Conservation (phyloP, 23 tunicate genomes). For the Halocynthia roretzi region DNA sequence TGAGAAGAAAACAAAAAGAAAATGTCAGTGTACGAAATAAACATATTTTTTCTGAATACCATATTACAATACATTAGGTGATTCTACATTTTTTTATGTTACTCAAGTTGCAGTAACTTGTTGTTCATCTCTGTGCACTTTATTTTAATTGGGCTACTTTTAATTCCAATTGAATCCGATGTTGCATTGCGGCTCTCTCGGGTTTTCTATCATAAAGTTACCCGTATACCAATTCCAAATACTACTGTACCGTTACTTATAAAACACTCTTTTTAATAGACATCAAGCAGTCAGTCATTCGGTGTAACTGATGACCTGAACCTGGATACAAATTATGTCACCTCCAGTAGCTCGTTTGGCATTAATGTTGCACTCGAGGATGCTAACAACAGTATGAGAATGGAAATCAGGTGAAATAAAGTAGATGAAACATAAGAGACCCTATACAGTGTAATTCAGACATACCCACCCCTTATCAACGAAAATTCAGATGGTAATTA, state of each 20-base stretch:
- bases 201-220: no score
- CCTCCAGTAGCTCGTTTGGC: slow-evolving; percentile 51
- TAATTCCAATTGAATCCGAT: not conserved
- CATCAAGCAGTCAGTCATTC: slow-evolving; percentile 28
- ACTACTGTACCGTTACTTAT: not conserved
- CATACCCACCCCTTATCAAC: no score
- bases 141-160: no score
- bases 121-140: no score
- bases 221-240: no score
- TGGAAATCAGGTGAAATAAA: slow-evolving; percentile 47
- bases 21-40: not conserved
- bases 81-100: not conserved
- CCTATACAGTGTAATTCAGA: no score
- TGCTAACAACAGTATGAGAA: slow-evolving; percentile 77
- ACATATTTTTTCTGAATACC: not conserved
- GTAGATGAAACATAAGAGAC: no score
- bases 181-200: not conserved
- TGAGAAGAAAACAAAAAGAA: slow-evolving; percentile 30
- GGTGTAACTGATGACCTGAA: slow-evolving; percentile 69
- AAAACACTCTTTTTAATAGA: not conserved
- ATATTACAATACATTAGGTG: not conserved
- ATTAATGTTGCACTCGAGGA: slow-evolving; percentile 66
- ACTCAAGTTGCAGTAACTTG: no score
- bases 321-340: slow-evolving; percentile 39
- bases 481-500: no score